Evolutionary conservation across 2,888 invertebrate genomes (phyloP).

Genomic region (Pseudococcus viburni): DNA sequence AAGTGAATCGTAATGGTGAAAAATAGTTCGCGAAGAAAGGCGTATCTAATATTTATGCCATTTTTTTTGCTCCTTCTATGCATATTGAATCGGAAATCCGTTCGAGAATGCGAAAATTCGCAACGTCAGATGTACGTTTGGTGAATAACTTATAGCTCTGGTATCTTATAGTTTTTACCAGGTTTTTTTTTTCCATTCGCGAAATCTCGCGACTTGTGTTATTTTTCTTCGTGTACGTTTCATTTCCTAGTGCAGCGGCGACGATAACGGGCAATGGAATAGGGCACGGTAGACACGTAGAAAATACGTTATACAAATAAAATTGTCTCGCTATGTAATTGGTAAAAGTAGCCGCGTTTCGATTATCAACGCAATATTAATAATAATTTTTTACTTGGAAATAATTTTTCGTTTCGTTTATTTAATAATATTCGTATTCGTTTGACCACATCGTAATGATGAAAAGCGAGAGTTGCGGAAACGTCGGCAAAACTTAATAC

Average conservation of each 20-base stretch:
- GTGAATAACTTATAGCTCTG: not conserved
- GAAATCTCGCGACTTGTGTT: not conserved
- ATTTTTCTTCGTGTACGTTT: not conserved
- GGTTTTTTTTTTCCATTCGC: not conserved
- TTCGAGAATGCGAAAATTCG: constrained; percentile 18
- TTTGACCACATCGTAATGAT: constrained; percentile 16
- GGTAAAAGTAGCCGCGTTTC: constrained; percentile 28
- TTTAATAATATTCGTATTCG: constrained; percentile 22
- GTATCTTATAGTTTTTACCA: not conserved
- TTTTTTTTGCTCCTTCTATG: not conserved
- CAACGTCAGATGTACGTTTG: constrained; percentile 38
- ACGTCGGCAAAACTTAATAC: not conserved
- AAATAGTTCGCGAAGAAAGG: constrained; percentile 12
- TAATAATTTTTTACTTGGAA: constrained; percentile 27
- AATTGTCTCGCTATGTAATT: constrained; percentile 18
- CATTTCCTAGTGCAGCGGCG: not conserved
- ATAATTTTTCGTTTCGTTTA: constrained; percentile 13
- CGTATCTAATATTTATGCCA: constrained; percentile 19
- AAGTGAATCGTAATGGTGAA: constrained; percentile 43
- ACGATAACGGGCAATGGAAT: not conserved
- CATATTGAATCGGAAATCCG: constrained; percentile 46
- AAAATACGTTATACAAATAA: constrained; percentile 33
- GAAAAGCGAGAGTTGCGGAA: constrained; percentile 42
- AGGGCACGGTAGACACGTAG: constrained; percentile 1
- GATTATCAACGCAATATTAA: constrained; percentile 39